These are phyloP conservation scores for Talpa occidentalis DNA, from an alignment of 2,113 vertebrate genomes.

Conservation along the genomic window DNA sequence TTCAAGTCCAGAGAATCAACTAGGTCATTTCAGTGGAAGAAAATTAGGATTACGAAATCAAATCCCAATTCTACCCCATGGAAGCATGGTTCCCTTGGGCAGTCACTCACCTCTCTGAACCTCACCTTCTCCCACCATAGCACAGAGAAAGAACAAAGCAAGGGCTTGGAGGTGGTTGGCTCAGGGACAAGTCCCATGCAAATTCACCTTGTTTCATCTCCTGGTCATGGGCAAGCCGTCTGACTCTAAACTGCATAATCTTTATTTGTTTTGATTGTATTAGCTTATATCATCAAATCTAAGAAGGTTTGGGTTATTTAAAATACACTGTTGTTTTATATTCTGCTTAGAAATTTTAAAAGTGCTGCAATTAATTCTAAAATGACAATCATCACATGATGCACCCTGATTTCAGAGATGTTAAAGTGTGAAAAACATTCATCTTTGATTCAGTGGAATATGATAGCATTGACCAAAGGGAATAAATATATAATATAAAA, in stretches of 20 bases:
- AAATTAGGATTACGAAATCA: background rate
- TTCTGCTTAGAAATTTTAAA: constrained; percentile 15
- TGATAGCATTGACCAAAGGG: background rate
- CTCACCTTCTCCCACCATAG: background rate
- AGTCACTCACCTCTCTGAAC: background rate
- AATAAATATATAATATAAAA: background rate
- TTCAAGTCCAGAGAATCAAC: background rate
- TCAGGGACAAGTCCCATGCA: background rate
- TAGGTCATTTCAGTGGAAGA: background rate
- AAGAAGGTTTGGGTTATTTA: background rate
- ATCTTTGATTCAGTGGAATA: background rate
- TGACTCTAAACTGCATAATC: background rate
- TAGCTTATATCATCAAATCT: background rate
- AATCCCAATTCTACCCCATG: background rate
- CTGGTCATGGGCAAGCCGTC: background rate
- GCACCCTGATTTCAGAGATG: constrained; percentile 5
- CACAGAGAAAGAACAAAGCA: background rate
- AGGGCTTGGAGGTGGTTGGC: background rate
- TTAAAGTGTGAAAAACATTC: constrained; percentile 1
- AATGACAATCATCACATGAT: background rate
- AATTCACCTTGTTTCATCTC: background rate
- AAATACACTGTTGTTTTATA: constrained; percentile 20
- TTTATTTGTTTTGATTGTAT: background rate
- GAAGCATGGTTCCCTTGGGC: background rate
- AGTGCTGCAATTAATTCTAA: background rate